Conservation (phyloP, 2,888 invertebrate species). For the Margaritifera margaritifera region DNA sequence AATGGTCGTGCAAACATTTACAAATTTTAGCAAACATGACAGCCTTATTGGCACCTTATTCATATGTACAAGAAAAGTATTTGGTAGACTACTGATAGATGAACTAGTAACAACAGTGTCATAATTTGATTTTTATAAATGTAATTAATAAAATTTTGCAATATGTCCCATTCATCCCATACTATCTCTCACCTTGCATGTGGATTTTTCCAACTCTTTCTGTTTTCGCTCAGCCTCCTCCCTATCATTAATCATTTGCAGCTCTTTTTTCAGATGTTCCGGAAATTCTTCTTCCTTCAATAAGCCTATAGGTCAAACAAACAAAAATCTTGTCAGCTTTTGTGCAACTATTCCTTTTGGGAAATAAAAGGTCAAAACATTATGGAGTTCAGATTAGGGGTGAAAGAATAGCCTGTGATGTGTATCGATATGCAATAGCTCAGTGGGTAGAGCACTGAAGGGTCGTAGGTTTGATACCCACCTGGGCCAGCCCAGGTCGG, state of each 20-base stretch:
- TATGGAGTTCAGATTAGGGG: background rate
- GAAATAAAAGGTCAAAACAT: background rate
- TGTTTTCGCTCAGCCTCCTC: slow-evolving; percentile 80
- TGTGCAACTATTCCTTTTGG: background rate
- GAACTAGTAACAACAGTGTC: no score
- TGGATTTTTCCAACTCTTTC: slow-evolving; percentile 79
- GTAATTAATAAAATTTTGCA: background rate
- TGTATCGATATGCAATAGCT: no score
- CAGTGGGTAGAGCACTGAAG: no score
- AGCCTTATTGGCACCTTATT: no score
- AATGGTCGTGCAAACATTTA: no score
- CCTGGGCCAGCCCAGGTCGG: no score
- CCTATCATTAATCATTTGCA: slow-evolving; percentile 79
- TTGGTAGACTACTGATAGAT: background rate
- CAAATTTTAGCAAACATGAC: no score
- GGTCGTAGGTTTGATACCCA: no score
- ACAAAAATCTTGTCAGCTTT: background rate
- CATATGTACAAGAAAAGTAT: background rate
- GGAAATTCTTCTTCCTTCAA: slow-evolving; percentile 80
- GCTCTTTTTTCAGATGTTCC: slow-evolving; percentile 80
- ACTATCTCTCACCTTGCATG: slow-evolving; percentile 74
- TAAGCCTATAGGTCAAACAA: slow-evolving; percentile 57
- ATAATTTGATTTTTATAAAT: background rate
- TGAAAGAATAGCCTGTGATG: background rate
- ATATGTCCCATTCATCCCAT: background rate